Base-by-base conservation (phyloP, 2,888 invertebrate species). In the Pseudococcus viburni region DNA sequence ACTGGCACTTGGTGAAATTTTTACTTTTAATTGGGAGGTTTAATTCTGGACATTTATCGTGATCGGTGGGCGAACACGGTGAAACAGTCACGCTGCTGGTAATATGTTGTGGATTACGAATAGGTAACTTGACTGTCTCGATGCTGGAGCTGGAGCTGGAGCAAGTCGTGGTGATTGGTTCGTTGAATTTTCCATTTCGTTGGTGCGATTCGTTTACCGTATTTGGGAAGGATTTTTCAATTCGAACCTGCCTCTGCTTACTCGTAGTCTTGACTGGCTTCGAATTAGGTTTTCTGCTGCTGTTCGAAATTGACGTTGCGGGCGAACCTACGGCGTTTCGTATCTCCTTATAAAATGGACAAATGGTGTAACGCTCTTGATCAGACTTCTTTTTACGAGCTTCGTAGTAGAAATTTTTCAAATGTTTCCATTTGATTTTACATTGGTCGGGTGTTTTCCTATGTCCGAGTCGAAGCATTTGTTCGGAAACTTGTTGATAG, bases 401-500 rank as follows among this genome's bases (percentile, higher is more conserved):
- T 42, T 83, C 88, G 33, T 64, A 88, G 26, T 88, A 88, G 84
- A 88, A 88, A 39, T 84, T 59, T 88, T 88, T 88, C 33, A 88
- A 59, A 88, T 88, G 88, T 68, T 88, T 88, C 88, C 88, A 88
- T 85, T 88, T 88, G 33, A 88, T 88, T 42, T 84, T 46, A 39
- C 88, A 88, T 55, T 88, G 88, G n/a, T 88, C 88, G 64, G 84
- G 83, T 17, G 83, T 88, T 84, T 88, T 88, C 22, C 85, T 80
- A 64, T 88, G 83, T 19, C 88, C 88, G 33, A 84, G 51, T 59
- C 22, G 19, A 8, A 84, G 84, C 88, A 88, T 88, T 59, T 85
- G 83, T 64, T 88, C 51, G 22, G 88, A 80, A 84, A 88, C 84
- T 59, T 55, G 84, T 55, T 83, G 80, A 84, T 88, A 88, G 42